phyloP scores from a whole-genome alignment of 2,888 invertebrate species.

The Xylota sylvarum region DNA sequence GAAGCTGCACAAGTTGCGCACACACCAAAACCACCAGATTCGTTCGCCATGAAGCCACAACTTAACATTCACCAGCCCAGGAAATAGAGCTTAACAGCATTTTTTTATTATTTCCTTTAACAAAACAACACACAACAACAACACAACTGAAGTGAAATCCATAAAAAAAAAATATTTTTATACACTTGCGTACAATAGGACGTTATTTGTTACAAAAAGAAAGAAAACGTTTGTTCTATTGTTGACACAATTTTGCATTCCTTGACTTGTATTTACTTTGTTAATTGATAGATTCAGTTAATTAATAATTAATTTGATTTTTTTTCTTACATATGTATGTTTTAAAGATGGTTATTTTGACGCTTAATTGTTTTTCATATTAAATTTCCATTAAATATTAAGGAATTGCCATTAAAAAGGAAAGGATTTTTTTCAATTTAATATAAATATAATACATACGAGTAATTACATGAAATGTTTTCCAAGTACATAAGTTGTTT shows the following conservation, averaged over 20 bases:
- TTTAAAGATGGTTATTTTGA: not conserved
- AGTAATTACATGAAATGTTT: not conserved
- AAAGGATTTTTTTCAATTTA: not conserved
- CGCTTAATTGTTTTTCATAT: constrained; percentile 13
- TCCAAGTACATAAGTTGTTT: too few species aligned
- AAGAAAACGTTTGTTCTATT: constrained; percentile 41
- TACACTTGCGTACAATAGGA: constrained; percentile 52
- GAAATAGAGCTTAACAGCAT: constrained; percentile 86
- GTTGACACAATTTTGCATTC: constrained; percentile 64
- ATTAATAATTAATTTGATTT: constrained; percentile 14
- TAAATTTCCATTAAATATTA: constrained; percentile 11
- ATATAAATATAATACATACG: not conserved
- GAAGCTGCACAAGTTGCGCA: constrained; percentile 95
- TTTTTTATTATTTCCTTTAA: not conserved
- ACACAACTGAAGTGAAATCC: constrained; percentile 28
- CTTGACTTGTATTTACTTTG: constrained; percentile 62
- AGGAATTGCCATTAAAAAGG: constrained; percentile 3
- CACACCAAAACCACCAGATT: constrained; percentile 91
- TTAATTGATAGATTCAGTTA: constrained; percentile 2
- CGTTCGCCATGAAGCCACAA: constrained; percentile 87
- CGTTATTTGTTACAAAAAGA: constrained; percentile 29
- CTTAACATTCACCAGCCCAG: constrained; percentile 94
- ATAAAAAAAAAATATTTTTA: constrained; percentile 59
- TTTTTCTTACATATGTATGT: not conserved
- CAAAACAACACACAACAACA: constrained; percentile 7